Percentiles rank a stretch among this genome's conserved stretches.
Conservation (phyloP, 2,797 vertebrate species). For the Lagorchestes hirsutus region DNA sequence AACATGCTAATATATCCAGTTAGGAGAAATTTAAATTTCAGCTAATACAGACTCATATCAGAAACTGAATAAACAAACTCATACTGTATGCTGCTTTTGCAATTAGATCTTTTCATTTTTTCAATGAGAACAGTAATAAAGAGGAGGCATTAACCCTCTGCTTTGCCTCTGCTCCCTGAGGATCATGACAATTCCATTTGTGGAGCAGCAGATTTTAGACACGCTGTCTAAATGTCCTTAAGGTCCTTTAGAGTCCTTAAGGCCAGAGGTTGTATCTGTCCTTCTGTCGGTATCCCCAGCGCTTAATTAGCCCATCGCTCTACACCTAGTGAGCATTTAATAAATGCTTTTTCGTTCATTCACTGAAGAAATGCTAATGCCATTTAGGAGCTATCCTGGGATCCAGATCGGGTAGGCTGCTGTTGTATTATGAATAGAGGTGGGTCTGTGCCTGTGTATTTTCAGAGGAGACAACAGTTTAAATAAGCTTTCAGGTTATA, state of each 20-base stretch:
- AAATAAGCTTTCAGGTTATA: slow-evolving; percentile 15
- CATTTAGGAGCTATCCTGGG: slow-evolving; percentile 86
- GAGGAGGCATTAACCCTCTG: slow-evolving; percentile 84
- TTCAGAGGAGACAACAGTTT: slow-evolving; percentile 57
- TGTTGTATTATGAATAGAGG: slow-evolving; percentile 53
- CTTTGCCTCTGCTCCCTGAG: slow-evolving; percentile 84
- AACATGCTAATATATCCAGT: slow-evolving; percentile 64
- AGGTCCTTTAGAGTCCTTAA: slow-evolving; percentile 77
- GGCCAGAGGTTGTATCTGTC: not conserved
- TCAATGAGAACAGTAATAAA: slow-evolving; percentile 74
- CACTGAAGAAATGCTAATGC: slow-evolving; percentile 77
- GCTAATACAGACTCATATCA: slow-evolving; percentile 85
- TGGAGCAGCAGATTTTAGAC: not conserved
- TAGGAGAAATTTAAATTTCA: slow-evolving; percentile 79
- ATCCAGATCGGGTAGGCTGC: slow-evolving; percentile 91
- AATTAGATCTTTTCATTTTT: slow-evolving; percentile 84
- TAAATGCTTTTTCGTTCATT: no score
- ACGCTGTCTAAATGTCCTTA: slow-evolving; percentile 78
- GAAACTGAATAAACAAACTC: slow-evolving; percentile 89
- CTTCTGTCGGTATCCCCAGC: not conserved
- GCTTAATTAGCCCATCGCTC: not conserved
- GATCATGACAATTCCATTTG: not conserved
- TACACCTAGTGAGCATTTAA: no score
- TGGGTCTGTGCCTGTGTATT: not conserved
- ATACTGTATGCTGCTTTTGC: slow-evolving; percentile 92